These are phyloP conservation scores for Odontocerum albicorne DNA, from an alignment of 2,888 invertebrate genomes.

Conservation along the genomic window DNA sequence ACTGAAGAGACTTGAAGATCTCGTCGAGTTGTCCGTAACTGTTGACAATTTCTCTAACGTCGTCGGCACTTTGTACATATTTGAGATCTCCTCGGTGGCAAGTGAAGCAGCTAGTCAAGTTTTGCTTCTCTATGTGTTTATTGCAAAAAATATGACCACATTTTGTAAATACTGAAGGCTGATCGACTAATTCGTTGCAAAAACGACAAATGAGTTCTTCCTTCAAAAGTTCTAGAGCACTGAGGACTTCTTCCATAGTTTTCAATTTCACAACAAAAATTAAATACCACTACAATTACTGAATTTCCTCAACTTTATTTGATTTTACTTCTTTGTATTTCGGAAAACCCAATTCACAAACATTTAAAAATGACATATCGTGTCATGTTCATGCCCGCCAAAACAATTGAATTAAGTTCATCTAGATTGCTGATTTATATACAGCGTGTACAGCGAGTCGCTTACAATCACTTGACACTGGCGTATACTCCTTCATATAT, in stretches of 20 bases:
- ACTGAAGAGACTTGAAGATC: too few relatives aligned
- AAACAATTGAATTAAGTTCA: too few relatives aligned
- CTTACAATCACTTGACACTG: too few relatives aligned
- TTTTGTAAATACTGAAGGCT: constrained; percentile 49
- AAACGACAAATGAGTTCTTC: constrained; percentile 46
- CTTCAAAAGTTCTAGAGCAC: constrained; percentile 47
- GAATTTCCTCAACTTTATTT: too few relatives aligned
- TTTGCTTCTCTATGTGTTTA: constrained; percentile 43
- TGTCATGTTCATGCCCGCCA: too few relatives aligned
- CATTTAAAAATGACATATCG: too few relatives aligned
- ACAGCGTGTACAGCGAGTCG: too few relatives aligned
- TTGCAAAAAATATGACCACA: constrained; percentile 52
- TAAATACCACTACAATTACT: too few relatives aligned
- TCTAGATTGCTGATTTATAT: too few relatives aligned
- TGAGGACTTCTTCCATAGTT: constrained; percentile 43
- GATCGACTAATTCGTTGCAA: constrained; percentile 46
- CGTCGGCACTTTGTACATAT: constrained; percentile 43
- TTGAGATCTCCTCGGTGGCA: constrained; percentile 42
- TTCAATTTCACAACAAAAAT: not conserved
- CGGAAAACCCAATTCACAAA: too few relatives aligned
- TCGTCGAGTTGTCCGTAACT: constrained; percentile 23
- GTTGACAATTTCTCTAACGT: constrained; percentile 27
- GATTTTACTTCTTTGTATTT: not conserved
- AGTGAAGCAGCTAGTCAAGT: constrained; percentile 40
- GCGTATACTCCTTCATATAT: too few relatives aligned